Conservation (phyloP, 2,888 invertebrate genomes). For the Drosophila anomalata region DNA sequence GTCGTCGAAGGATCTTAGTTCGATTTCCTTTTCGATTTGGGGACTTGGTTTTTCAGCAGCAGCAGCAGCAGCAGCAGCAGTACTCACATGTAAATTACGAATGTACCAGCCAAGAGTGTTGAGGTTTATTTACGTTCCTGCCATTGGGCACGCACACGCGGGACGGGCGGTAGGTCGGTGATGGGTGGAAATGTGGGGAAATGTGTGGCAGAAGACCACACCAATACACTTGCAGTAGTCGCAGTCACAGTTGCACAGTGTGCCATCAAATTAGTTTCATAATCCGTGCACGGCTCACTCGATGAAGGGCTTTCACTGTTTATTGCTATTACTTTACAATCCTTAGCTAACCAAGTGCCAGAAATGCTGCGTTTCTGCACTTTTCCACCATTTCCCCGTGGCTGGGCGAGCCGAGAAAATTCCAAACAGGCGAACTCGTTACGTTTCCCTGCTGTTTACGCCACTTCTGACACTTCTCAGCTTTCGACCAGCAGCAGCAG, state of each 20-base stretch:
- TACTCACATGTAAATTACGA: constrained; percentile 70
- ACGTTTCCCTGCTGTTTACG: constrained; percentile 77
- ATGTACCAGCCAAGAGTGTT: constrained; percentile 48
- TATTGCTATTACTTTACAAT: constrained; percentile 26
- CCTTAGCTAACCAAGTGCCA: constrained; percentile 61
- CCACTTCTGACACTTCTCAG: constrained; percentile 72
- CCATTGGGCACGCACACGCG: constrained; percentile 37
- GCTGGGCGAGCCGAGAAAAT: constrained; percentile 67
- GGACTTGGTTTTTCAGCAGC: constrained; percentile 6
- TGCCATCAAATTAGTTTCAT: constrained; percentile 61
- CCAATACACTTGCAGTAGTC: constrained; percentile 54
- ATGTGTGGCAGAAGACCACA: constrained; percentile 35
- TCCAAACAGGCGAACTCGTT: constrained; percentile 72
- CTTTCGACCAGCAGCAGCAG: constrained; percentile 29
- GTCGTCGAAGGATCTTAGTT: constrained; percentile 27
- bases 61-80: neutral
- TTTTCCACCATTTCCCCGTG: constrained; percentile 45
- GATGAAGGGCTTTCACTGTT: constrained; percentile 6
- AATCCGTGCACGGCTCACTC: constrained; percentile 47
- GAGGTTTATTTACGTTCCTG: constrained; percentile 72
- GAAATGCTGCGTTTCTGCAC: constrained; percentile 60
- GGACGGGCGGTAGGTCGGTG: constrained; percentile 18
- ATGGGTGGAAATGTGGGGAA: constrained; percentile 12
- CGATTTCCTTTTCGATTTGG: constrained; percentile 30
- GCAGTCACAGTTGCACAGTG: constrained; percentile 48